Conservation (phyloP, 2,797 vertebrate genomes). For the Percopsis omiscomaycus region DNA sequence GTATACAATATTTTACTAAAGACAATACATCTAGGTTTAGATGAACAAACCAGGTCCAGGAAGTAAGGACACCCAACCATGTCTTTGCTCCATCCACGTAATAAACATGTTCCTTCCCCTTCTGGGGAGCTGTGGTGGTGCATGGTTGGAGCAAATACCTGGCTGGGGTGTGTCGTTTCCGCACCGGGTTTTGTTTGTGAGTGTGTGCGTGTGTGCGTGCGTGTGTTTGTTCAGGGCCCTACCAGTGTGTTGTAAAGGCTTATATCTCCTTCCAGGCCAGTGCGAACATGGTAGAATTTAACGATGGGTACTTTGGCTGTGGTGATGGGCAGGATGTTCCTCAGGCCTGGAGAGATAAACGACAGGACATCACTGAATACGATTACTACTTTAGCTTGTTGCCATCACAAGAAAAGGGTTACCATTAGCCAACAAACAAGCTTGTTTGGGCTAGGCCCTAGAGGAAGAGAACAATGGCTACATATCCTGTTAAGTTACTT, state of each 20-base stretch:
- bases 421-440: background rate
- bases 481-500: no score
- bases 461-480: no score
- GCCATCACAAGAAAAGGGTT: background rate
- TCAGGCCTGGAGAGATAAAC: slow-evolving; percentile 76
- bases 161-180: background rate
- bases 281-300: slow-evolving; percentile 91
- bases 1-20: no score
- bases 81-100: no score
- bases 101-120: no score
- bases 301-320: slow-evolving; percentile 97
- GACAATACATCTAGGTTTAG: no score
- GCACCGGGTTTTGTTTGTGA: background rate
- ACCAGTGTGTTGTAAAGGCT: slow-evolving; percentile 98
- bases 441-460: no score
- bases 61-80: no score
- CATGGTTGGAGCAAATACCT: no score
- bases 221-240: slow-evolving; percentile 20
- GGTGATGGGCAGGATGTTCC: slow-evolving; percentile 94
- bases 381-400: background rate
- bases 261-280: slow-evolving; percentile 94
- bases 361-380: background rate
- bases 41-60: no score
- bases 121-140: no score
- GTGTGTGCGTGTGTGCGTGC: background rate